phyloP scores from a whole-genome alignment of 2,113 vertebrate genomes.

The Zapornia atra region DNA sequence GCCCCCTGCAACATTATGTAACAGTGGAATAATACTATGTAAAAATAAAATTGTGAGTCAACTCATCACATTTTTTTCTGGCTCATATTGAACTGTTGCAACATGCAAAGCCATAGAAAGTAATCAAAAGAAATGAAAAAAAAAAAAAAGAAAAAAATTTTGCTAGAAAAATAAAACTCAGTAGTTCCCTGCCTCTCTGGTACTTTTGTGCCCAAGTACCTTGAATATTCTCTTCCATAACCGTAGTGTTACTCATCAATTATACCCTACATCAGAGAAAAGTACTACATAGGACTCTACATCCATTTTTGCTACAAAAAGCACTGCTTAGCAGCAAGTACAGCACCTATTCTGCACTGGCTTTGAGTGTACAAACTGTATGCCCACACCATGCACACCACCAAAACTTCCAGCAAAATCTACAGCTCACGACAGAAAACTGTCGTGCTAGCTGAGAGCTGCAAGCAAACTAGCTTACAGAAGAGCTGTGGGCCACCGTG shows the following conservation, averaged over 20 bases:
- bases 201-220: not conserved
- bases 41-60: not conserved
- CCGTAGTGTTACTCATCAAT: not conserved
- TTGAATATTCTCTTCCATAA: not conserved
- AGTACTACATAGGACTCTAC: not conserved
- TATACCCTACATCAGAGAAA: not conserved
- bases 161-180: not conserved
- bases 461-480: not conserved
- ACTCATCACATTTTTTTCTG: not conserved
- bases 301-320: not conserved
- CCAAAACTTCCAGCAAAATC: not conserved
- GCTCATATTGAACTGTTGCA: not conserved
- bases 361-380: not conserved
- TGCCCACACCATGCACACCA: not conserved
- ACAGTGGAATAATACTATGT: not conserved
- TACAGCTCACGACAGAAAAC: not conserved
- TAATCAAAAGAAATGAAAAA: not conserved
- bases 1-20: not conserved
- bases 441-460: not conserved
- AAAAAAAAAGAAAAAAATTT: not conserved
- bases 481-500: not conserved
- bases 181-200: not conserved
- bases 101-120: not conserved
- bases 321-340: not conserved
- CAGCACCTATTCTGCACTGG: not conserved